phyloP scores from a whole-genome alignment of 2,888 invertebrate species.

The Amphipoea oculea region DNA sequence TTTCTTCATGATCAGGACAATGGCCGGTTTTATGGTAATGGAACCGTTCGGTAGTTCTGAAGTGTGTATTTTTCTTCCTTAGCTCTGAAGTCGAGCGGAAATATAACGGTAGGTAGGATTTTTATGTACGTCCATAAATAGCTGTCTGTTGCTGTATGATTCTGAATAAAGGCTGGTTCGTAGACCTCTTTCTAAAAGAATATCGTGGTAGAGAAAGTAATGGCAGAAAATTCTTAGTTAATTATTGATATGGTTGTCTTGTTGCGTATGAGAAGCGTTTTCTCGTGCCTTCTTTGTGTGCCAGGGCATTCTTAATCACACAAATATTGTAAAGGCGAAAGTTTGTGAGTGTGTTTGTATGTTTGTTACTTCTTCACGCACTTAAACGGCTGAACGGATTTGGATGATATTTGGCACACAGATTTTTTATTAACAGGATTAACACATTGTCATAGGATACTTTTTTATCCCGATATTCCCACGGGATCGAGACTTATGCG shows the following conservation, averaged over 20 bases:
- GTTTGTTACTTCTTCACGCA: too few relatives aligned
- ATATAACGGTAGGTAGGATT: conserved; percentile 43
- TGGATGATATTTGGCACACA: too few relatives aligned
- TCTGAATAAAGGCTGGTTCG: conserved; percentile 13
- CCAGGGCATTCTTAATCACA: neutral
- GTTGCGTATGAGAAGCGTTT: neutral
- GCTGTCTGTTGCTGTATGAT: neutral
- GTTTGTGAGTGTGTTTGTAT: too few relatives aligned
- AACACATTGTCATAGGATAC: too few relatives aligned
- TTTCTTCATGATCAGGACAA: conserved; percentile 63
- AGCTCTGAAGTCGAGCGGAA: conserved; percentile 36
- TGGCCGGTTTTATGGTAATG: conserved; percentile 60
- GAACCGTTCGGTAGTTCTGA: conserved; percentile 44
- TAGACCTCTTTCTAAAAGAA: neutral
- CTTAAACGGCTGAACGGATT: too few relatives aligned
- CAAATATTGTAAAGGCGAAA: too few relatives aligned
- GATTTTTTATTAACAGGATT: too few relatives aligned
- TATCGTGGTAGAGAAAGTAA: neutral
- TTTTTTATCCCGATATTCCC: too few relatives aligned
- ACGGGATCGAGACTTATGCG: too few relatives aligned
- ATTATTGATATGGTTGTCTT: neutral
- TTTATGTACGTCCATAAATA: conserved; percentile 42
- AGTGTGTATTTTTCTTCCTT: conserved; percentile 57
- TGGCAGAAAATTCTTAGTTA: neutral
- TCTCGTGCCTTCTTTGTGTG: neutral